Percentiles rank a stretch among this genome's conserved stretches.
Evolutionary conservation across 2,888 invertebrate genomes (phyloP).

Genomic region (Apomyelois bistriatella): DNA sequence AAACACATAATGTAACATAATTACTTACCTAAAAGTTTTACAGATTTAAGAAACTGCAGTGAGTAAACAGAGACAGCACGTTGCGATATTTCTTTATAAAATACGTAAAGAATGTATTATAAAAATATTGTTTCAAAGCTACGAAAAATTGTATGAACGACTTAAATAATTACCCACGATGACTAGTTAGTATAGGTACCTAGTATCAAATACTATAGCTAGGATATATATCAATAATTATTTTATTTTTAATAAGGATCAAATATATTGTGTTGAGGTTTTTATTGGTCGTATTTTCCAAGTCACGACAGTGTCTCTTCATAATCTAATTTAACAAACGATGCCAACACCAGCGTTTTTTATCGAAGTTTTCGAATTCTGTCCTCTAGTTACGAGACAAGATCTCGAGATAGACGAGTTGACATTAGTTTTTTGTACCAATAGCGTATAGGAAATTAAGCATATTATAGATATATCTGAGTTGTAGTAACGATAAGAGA

Average conservation of each 20-base stretch:
- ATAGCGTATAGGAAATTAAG: constrained; percentile 60
- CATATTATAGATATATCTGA: constrained; percentile 65
- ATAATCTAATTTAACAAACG: constrained; percentile 19
- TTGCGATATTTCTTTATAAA: too few relatives aligned
- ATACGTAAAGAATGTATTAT: too few relatives aligned
- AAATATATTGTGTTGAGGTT: neutral
- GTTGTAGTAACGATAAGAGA: constrained; percentile 57
- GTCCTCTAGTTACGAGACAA: constrained; percentile 46
- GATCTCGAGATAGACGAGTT: constrained; percentile 53
- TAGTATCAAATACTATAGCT: too few relatives aligned
- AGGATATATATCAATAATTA: too few relatives aligned
- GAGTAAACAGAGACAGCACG: too few relatives aligned
- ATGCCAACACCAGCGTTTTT: constrained; percentile 46
- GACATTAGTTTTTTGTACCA: constrained; percentile 57
- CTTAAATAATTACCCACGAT: too few relatives aligned
- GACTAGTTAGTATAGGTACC: too few relatives aligned
- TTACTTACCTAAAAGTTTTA: too few relatives aligned
- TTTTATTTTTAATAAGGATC: neutral
- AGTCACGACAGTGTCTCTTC: constrained; percentile 13
- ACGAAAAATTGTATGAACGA: too few relatives aligned
- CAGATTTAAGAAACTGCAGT: too few relatives aligned
- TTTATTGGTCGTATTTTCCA: constrained; percentile 11
- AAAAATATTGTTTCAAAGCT: too few relatives aligned
- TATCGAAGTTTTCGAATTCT: constrained; percentile 53
- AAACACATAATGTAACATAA: too few relatives aligned